Evolutionary conservation across 2,797 vertebrate genomes (phyloP), one percentile per base, ranked within the genome.

Genomic region (Galagoides demidoff): DNA sequence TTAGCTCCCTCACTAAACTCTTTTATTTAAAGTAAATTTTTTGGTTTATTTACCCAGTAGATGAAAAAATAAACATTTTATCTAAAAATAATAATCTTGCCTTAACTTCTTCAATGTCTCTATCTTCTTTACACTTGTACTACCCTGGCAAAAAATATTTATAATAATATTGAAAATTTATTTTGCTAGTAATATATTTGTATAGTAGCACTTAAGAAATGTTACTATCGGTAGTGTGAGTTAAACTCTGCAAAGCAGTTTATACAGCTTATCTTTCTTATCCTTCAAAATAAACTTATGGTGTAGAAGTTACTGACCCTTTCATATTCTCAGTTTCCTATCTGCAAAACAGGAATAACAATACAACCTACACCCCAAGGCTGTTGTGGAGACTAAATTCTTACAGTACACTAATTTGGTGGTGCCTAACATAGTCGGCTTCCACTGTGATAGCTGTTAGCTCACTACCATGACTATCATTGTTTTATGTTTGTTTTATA

Each of bases 281-380:
- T 39, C 43, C 39, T 93, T 87, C 34, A 34, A 31, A 85, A 39
- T n/a, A 63, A 23, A 22, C 5, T 17, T 43, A 66, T 10, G 17
- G 78, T 13, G 14, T 7, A 66, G 13, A 63, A 86, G 52, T 37
- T 29, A 13, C 14, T 19, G 12, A 43, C 5, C 5, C 34, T 31
- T 19, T 76, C 64, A n/a, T 7, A 23, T 7, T 13, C 73, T 79
- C 64, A 17, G 34, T 37, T 52, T 27, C 39, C 31, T 25, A 3
- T 45, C 64, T 88, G 57, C 16, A 74, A 73, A 89, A 66, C 19
- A 22, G 25, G 22, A 31, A 27, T 9, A 14, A 29, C 2, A 45
- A 45, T 5, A 25, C 3, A 9, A 7, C 7, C 49, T 22, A 66
- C 11, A 1, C 10, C 11, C 2, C 0, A 31, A 14, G 4, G 1